phyloP scores from a whole-genome alignment of 2,113 vertebrate genomes.

The Rhodinocichla rosea region DNA sequence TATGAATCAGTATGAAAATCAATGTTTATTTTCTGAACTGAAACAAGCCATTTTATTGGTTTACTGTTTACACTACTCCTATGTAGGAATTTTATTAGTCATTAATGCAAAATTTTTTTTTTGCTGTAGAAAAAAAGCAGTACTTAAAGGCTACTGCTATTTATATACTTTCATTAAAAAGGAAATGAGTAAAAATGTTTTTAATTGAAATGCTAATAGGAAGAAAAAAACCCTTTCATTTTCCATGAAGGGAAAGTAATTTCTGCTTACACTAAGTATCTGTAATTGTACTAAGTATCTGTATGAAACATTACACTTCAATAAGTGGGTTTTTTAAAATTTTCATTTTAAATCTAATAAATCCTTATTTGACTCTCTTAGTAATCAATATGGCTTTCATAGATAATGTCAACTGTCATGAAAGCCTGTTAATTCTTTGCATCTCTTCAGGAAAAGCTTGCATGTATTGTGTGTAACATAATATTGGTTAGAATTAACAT shows the following conservation, averaged over 20 bases:
- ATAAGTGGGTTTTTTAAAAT: not conserved
- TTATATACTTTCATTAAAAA: constrained; percentile 55
- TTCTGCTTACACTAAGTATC: constrained; percentile 28
- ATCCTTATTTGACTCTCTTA: not conserved
- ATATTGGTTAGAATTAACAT: not conserved
- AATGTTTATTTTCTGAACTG: not conserved
- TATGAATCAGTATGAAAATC: not conserved
- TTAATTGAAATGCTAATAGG: constrained; percentile 57
- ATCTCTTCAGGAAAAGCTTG: not conserved
- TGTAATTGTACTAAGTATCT: not conserved
- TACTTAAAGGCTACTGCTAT: constrained; percentile 41
- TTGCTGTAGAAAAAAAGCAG: not conserved
- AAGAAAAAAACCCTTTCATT: not conserved
- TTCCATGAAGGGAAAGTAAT: constrained; percentile 53
- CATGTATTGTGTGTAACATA: not conserved
- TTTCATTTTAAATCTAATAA: constrained; percentile 13
- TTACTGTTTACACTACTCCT: not conserved
- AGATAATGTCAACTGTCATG: constrained; percentile 3
- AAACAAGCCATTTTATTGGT: not conserved
- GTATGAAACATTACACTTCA: constrained; percentile 16
- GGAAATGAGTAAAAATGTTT: constrained; percentile 42
- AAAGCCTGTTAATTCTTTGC: not conserved
- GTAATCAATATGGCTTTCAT: constrained; percentile 29
- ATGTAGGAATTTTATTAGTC: not conserved
- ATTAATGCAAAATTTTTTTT: not conserved